Base-by-base conservation (phyloP, 2,888 invertebrate species). In the Stenchaetothrips biformis region DNA sequence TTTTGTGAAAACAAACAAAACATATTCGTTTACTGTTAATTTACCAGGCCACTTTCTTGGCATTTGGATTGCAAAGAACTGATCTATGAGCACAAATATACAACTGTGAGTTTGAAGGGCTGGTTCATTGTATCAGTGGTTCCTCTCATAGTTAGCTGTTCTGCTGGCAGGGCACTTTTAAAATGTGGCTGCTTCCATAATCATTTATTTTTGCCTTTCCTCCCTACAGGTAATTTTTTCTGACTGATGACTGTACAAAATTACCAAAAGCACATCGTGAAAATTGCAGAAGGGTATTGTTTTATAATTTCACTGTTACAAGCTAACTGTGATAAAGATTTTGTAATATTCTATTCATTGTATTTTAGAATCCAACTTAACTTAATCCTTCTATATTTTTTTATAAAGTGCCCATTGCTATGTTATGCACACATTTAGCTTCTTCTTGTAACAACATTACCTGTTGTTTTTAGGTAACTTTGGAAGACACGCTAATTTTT, bases 291-390 rank as follows among this genome's bases (percentile, higher is more conserved):
- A 37, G 53, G 13, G 53, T 53, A 53, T 11, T 53, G 18, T 53
- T 13, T 53, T 18, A 53, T 53, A 4, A 0, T 25, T 21, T 74
- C 67, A 74, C 67, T 74, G 67, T 74, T 74, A 74, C 67, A 74
- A 74, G 67, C 67, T 74, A 74, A 74, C 67, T 74, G 67, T 74
- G 67, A 74, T 74, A 74, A 74, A 74, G 11, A 74, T 25, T 11
- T 11, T 74, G 25, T 25, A 11, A 74, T n/a, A n/a, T 74, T 74
- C 67, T 25, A 74, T 74, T 74, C 67, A 74, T 7, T 74, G 67
- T 74, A 25, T n/a, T 74, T 11, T 74, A 25, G 67, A 18, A 59
- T 74, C 0, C 11, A 25, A 25, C 1, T 74, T 74, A 25, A 21
- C 25, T 74, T 53, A 13, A 53, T 18, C 53, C 53, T 53, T 53